phyloP scores from a whole-genome alignment of 1,140 invertebrate species.

The Tyrophagus putrescentiae region DNA sequence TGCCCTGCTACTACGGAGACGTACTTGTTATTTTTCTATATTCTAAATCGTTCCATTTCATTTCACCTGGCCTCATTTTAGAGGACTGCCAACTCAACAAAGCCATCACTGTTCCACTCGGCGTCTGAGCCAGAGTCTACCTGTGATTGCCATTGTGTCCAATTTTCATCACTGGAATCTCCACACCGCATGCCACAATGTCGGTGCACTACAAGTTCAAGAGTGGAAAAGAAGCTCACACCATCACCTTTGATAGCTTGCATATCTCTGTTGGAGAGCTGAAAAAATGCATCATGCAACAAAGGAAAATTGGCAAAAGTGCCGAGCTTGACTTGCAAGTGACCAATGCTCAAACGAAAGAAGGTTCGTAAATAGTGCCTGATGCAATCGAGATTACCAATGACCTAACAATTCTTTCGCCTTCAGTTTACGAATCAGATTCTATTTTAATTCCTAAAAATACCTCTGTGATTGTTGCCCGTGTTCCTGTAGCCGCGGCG shows the following conservation, averaged over 20 bases:
- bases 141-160: no score
- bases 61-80: no score
- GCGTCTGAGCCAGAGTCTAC: no score
- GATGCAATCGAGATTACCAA: slow-evolving; percentile 12
- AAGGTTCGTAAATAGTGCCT: slow-evolving; percentile 50
- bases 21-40: no score
- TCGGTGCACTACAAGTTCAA: slow-evolving; percentile 98
- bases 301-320: slow-evolving; percentile 82
- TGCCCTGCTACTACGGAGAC: no score
- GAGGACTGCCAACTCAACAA: no score
- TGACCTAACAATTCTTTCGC: slow-evolving; percentile 27
- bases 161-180: no score
- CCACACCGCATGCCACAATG: slow-evolving; percentile 43
- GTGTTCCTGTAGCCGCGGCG: slow-evolving; percentile 57
- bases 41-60: no score
- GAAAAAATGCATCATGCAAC: slow-evolving; percentile 83
- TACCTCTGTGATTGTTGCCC: slow-evolving; percentile 82
- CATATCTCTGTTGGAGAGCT: slow-evolving; percentile 86
- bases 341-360: slow-evolving; percentile 92
- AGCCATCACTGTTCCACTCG: no score
- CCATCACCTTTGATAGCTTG: slow-evolving; percentile 87
- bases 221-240: slow-evolving; percentile 81
- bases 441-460: slow-evolving; percentile 84
- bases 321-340: slow-evolving; percentile 89
- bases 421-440: slow-evolving; percentile 75